These are phyloP conservation scores for Thymelicus acteon DNA, from an alignment of 2,888 invertebrate genomes.

Conservation along the genomic window DNA sequence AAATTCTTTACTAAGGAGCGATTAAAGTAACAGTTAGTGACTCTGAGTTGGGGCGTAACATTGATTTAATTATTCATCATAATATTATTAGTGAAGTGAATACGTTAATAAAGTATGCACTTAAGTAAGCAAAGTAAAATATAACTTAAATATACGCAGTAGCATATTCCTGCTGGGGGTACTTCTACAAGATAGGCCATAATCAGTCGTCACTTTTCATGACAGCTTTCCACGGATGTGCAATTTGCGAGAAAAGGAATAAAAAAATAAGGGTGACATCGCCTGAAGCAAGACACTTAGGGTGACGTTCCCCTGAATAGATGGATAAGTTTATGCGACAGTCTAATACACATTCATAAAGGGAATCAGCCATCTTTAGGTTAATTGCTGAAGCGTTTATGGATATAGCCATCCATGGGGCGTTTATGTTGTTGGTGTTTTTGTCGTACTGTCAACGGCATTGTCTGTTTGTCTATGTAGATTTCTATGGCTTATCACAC, in stretches of 20 bases:
- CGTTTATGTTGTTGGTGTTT: slow-evolving; percentile 61
- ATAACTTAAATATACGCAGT: not conserved
- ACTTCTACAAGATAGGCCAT: slow-evolving; percentile 24
- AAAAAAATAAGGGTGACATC: slow-evolving; percentile 65
- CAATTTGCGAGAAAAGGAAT: slow-evolving; percentile 54
- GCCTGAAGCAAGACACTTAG: slow-evolving; percentile 54
- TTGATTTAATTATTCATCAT: too few species aligned
- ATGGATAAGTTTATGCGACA: slow-evolving; percentile 59
- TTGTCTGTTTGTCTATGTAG: slow-evolving; percentile 64
- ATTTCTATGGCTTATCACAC: slow-evolving; percentile 74
- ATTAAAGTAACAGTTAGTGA: too few species aligned
- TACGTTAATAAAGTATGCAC: too few species aligned
- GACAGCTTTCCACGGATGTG: slow-evolving; percentile 46
- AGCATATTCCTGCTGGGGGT: not conserved
- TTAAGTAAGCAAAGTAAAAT: too few species aligned
- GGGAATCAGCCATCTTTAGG: slow-evolving; percentile 46
- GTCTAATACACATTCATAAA: slow-evolving; percentile 66
- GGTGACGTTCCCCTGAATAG: slow-evolving; percentile 60
- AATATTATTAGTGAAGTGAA: too few species aligned
- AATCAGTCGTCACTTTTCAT: slow-evolving; percentile 29
- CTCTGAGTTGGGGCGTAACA: too few species aligned
- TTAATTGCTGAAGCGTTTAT: slow-evolving; percentile 45
- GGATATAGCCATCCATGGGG: slow-evolving; percentile 39
- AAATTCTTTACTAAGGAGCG: too few species aligned
- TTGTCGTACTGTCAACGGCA: slow-evolving; percentile 61